Base-by-base conservation (phyloP, 2,888 invertebrate genomes). In the Calephelis perditalis region DNA sequence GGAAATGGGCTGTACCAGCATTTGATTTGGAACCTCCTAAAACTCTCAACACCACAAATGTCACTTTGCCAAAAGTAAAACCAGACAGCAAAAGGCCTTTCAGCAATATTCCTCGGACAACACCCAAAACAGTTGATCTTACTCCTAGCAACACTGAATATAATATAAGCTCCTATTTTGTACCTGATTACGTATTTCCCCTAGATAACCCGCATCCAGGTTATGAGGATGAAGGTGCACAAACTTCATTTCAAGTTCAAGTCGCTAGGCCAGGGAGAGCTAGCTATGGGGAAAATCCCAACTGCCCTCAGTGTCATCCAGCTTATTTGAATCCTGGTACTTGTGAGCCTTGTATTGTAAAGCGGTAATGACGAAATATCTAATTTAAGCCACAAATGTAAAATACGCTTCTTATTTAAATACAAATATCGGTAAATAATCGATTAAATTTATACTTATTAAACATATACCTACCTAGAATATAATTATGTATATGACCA, bases 1-100 rank as follows among this genome's bases (percentile, higher is more conserved):
- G 93, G 93, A 93, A 93, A 75, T 93, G 93, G 93, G 93, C 93
- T 6, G 91, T 92, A 1, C 93, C 93, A 0, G 92, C 93, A 0
- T 90, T 92, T 61, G 92, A 91, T 11, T 74, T 93, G 2, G 86
- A 92, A 64, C 92, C 92, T 7, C 93, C 93, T 0, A 92, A 91
- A 65, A 63, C 70, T 43, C 78, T 78, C 5, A 91, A 92, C 65
- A 82, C 76, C 2, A 84, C 81, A 35, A 73, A 78, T 5, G 83
- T 80, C 12, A 68, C 69, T 59, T 56, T 69, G 0, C 72, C 73
- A 9, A 75, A 76, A 58, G 74, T 77, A 2, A 76, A 77, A 63
- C 74, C 74, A 65, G 81, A 76, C 0, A 77, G 11, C n/a, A 54
- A 71, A 35, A 84, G 81, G 65, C 88, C 85, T 1, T 91, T 81